A percentile compares a stretch with the other conserved stretches of the same genome.
Conservation (phyloP, 2,797 vertebrate genomes). For the Sphenopsis melanotis region DNA sequence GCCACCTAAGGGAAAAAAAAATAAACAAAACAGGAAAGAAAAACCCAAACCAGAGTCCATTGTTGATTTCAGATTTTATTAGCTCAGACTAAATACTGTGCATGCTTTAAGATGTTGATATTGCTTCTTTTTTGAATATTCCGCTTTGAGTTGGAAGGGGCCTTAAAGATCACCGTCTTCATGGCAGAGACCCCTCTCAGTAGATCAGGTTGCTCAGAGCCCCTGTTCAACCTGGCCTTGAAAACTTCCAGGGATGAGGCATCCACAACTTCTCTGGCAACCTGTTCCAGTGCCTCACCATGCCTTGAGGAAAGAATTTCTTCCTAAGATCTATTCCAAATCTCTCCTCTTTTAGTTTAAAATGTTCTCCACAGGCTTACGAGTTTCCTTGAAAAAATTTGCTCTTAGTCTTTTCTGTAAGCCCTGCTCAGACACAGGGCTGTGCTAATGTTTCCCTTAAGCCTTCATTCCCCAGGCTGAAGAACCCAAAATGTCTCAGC, state of each 20-base stretch:
- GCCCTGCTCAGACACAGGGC: accelerated
- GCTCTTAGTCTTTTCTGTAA: background rate
- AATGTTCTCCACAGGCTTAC: accelerated
- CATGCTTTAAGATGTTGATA: background rate
- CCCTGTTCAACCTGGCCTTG: accelerated
- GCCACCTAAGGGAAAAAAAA: accelerated
- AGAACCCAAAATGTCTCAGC: background rate
- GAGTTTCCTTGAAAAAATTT: background rate
- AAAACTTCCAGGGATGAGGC: background rate
- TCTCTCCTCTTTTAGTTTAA: background rate
- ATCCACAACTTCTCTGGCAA: background rate
- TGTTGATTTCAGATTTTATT: background rate
- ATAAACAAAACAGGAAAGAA: accelerated
- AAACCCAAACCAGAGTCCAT: background rate
- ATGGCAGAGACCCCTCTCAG: background rate
- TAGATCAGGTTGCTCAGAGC: background rate
- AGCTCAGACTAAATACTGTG: background rate
- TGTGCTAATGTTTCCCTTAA: background rate
- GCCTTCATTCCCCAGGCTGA: background rate
- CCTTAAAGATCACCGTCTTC: background rate
- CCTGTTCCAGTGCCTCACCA: background rate
- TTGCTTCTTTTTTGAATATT: background rate
- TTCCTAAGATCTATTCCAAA: background rate
- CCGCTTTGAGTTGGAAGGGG: background rate
- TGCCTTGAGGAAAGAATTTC: background rate